Evolutionary conservation across 1,140 invertebrate genomes (phyloP).

Genomic region (Samia ricini): DNA sequence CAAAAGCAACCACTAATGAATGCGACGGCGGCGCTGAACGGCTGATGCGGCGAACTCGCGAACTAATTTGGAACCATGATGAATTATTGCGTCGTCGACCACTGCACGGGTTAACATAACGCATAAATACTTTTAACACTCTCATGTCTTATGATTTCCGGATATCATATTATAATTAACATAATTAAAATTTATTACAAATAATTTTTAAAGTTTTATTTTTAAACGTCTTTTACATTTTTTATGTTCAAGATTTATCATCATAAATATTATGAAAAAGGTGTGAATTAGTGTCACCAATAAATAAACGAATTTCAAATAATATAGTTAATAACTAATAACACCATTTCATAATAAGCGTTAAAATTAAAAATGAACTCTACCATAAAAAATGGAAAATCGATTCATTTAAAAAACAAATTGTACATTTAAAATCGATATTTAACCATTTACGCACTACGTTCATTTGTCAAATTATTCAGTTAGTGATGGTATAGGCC

Average conservation of each 20-base stretch:
- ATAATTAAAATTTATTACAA: too few species aligned
- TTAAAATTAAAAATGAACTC: constrained; percentile 16
- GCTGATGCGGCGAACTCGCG: constrained; percentile 47
- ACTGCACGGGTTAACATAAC: background rate
- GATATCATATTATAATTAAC: constrained; percentile 21
- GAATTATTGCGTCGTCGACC: constrained; percentile 38
- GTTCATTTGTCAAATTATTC: constrained; percentile 56
- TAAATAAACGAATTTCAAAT: constrained; percentile 8
- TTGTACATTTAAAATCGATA: constrained; percentile 8
- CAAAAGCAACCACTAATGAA: constrained; percentile 65
- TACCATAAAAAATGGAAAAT: constrained; percentile 17
- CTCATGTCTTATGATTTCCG: constrained; percentile 32
- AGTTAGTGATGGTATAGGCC: constrained; percentile 37
- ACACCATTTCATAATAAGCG: too few species aligned
- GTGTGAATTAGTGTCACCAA: background rate
- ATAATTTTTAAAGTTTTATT: too few species aligned
- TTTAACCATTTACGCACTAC: constrained; percentile 18
- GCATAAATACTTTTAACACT: background rate
- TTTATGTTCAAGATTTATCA: too few species aligned
- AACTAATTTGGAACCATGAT: constrained; percentile 68
- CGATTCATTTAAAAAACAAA: constrained; percentile 34
- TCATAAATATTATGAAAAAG: too few species aligned
- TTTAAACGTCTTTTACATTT: too few species aligned
- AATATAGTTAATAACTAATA: constrained; percentile 3
- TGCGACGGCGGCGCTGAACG: constrained; percentile 64